Conservation (phyloP, 2,888 invertebrate genomes). For the Dryococelus australis region DNA sequence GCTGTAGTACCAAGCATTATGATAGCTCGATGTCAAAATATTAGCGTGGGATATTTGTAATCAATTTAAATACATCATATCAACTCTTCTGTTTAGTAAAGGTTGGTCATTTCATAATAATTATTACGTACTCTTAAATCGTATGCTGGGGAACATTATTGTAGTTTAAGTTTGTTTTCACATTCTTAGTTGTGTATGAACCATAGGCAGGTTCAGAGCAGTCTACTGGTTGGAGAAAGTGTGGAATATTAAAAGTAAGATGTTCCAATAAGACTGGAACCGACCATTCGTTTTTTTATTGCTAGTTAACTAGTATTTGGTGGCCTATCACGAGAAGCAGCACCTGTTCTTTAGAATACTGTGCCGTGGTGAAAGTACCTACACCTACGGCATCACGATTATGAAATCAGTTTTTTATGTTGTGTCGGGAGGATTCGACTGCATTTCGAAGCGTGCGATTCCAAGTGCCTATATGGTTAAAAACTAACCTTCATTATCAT, state of each 20-base stretch:
- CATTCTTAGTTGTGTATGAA: neutral
- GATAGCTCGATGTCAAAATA: too few species aligned
- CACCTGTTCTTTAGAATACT: neutral
- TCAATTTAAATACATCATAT: too few species aligned
- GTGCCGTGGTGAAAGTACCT: neutral
- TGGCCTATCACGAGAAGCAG: neutral
- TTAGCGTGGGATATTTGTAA: too few species aligned
- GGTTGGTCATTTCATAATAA: too few species aligned
- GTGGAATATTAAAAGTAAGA: neutral
- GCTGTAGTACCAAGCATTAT: too few species aligned
- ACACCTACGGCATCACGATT: neutral
- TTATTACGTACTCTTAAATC: too few species aligned
- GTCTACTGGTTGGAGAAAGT: neutral
- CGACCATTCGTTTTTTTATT: neutral
- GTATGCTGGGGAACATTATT: too few species aligned
- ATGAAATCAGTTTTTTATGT: neutral
- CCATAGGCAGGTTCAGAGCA: neutral
- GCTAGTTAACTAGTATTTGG: neutral
- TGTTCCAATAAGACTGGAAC: neutral
- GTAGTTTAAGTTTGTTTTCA: too few species aligned
- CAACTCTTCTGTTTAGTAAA: too few species aligned
- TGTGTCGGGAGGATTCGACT: neutral
- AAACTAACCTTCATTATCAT: neutral
- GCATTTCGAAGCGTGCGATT: neutral
- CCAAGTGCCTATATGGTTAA: neutral